These are phyloP conservation scores for Nephrocerus scutellatus DNA, from an alignment of 2,888 invertebrate species.

Conservation along the genomic window DNA sequence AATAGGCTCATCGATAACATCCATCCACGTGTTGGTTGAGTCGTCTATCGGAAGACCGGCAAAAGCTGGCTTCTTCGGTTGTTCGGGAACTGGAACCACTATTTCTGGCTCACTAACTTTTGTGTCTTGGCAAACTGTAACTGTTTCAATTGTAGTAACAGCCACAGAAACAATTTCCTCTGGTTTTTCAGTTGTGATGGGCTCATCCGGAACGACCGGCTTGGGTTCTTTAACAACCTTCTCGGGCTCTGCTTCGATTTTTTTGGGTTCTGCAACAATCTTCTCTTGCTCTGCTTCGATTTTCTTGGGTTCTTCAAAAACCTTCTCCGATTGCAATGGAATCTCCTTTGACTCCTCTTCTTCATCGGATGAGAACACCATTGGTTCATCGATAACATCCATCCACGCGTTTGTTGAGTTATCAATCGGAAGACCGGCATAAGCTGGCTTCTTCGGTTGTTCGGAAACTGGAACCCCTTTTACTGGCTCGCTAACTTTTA, in stretches of 20 bases:
- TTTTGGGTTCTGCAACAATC: not conserved
- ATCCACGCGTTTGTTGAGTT: conserved; percentile 31
- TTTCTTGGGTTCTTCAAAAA: conserved; percentile 1
- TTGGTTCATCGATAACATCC: conserved; percentile 24
- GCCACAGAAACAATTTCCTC: no score
- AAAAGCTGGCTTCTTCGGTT: conserved; percentile 29
- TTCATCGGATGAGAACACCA: conserved; percentile 22
- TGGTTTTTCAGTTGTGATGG: no score
- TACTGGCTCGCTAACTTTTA: not conserved
- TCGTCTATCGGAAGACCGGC: conserved; percentile 38
- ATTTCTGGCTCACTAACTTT: no score
- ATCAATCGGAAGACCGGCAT: conserved; percentile 33
- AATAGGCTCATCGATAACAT: conserved; percentile 39
- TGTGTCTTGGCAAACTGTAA: no score
- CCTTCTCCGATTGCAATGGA: conserved; percentile 1
- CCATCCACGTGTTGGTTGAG: conserved; percentile 35
- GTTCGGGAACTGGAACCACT: conserved; percentile 14
- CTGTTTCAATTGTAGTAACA: no score
- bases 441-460: conserved; percentile 16
- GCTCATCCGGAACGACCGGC: no score
- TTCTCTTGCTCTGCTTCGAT: not conserved
- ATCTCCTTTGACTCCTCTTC: no score
- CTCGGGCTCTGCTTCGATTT: no score
- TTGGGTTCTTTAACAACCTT: no score
- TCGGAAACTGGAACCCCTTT: no score